Evolutionary conservation across 2,888 invertebrate genomes (phyloP).

Genomic region (Drosophila niveifrons): DNA sequence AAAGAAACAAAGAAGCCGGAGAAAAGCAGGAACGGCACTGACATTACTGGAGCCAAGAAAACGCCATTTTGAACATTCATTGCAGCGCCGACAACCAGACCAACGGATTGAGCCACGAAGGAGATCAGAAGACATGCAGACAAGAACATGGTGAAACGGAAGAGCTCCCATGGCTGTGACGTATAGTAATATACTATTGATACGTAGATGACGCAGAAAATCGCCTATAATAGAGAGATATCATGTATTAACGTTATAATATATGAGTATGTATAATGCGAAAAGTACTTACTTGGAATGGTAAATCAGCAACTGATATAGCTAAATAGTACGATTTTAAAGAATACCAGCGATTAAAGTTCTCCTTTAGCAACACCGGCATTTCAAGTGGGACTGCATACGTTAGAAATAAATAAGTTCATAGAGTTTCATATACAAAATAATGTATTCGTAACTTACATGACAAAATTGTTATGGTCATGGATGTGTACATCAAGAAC

Average conservation of each 20-base stretch:
- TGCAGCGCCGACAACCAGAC: slow-evolving; percentile 97
- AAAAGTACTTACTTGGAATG: slow-evolving; percentile 93
- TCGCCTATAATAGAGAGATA: slow-evolving; percentile 88
- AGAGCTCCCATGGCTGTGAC: slow-evolving; percentile 93
- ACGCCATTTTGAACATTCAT: slow-evolving; percentile 98
- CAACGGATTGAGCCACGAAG: slow-evolving; percentile 97
- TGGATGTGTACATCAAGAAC: slow-evolving; percentile 99
- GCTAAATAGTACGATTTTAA: slow-evolving; percentile 97
- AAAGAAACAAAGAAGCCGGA: slow-evolving; percentile 99
- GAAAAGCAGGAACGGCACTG: slow-evolving; percentile 97
- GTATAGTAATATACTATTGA: slow-evolving; percentile 97
- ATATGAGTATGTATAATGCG: no score
- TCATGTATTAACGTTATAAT: no score
- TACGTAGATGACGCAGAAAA: slow-evolving; percentile 97
- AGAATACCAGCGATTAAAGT: slow-evolving; percentile 99
- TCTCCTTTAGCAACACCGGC: slow-evolving; percentile 97
- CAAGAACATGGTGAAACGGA: slow-evolving; percentile 95
- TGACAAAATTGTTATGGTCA: slow-evolving; percentile 99
- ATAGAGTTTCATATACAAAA: not conserved
- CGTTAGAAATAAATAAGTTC: not conserved
- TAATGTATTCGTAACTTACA: slow-evolving; percentile 88
- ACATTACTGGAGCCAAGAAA: slow-evolving; percentile 98
- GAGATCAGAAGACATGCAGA: slow-evolving; percentile 95
- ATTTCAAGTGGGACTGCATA: slow-evolving; percentile 95
- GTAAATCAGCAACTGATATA: slow-evolving; percentile 97